phyloP scores from a whole-genome alignment of 2,888 invertebrate genomes.

The Mythimna lalbum region DNA sequence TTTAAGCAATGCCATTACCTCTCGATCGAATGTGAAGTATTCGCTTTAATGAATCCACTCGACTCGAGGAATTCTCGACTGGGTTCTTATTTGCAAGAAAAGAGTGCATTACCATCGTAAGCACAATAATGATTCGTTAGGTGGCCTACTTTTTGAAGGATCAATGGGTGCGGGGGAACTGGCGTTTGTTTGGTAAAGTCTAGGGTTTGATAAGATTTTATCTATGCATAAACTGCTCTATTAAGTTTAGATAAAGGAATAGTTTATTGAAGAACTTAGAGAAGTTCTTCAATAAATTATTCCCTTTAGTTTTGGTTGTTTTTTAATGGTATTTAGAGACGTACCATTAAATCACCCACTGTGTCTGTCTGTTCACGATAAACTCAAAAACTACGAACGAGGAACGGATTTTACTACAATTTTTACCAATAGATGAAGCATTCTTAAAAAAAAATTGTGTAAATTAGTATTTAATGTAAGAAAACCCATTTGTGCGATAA shows the following conservation, averaged over 20 bases:
- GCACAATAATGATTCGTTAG: conserved; percentile 61
- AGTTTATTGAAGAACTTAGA: conserved; percentile 2
- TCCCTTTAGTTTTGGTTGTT: too few species aligned
- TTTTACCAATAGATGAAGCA: too few species aligned
- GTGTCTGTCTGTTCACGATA: too few species aligned
- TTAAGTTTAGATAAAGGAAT: conserved; percentile 13
- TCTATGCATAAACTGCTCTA: not conserved
- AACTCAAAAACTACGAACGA: too few species aligned
- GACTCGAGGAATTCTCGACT: conserved; percentile 67
- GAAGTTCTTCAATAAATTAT: too few species aligned
- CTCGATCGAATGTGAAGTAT: conserved; percentile 73
- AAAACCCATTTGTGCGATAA: too few species aligned
- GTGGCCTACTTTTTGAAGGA: conserved; percentile 46
- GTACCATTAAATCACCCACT: too few species aligned
- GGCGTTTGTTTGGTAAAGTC: conserved; percentile 20
- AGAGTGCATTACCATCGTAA: conserved; percentile 59
- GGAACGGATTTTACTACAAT: too few species aligned
- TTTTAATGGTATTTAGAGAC: too few species aligned
- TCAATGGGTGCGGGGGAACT: conserved; percentile 28
- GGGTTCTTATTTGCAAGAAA: conserved; percentile 60
- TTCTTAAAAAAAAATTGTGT: too few species aligned
- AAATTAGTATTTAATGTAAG: too few species aligned
- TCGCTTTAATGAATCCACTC: conserved; percentile 75
- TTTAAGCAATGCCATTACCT: conserved; percentile 72
- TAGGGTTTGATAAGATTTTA: not conserved